Conservation (phyloP, 2,888 invertebrate genomes). For the Tortrix viridana region DNA sequence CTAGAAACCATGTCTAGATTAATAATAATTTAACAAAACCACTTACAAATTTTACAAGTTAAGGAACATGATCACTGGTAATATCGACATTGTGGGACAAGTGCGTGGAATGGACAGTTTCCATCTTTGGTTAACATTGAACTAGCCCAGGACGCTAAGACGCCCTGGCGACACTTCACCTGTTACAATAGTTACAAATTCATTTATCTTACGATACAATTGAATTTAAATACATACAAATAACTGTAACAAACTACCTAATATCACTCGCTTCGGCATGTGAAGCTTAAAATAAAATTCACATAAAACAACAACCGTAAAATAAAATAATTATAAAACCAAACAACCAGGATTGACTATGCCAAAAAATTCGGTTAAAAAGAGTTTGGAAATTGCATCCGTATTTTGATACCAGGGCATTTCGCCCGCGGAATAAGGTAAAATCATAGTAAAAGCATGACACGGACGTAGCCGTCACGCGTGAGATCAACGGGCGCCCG, state of each 20-base stretch:
- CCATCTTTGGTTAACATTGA: slow-evolving; percentile 78
- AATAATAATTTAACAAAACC: slow-evolving; percentile 57
- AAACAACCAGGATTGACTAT: slow-evolving; percentile 63
- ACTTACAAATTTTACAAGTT: slow-evolving; percentile 57
- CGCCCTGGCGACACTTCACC: neutral
- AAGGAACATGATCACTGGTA: slow-evolving; percentile 61
- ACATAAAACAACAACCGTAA: slow-evolving; percentile 77
- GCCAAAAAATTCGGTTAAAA: slow-evolving; percentile 56
- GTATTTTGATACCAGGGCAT: slow-evolving; percentile 8
- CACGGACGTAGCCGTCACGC: slow-evolving; percentile 14
- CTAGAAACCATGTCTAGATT: slow-evolving; percentile 76
- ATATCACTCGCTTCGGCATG: slow-evolving; percentile 72
- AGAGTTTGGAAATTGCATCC: slow-evolving; percentile 27
- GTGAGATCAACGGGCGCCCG: slow-evolving; percentile 35
- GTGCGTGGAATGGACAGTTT: slow-evolving; percentile 66
- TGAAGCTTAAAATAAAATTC: slow-evolving; percentile 77
- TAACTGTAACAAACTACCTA: slow-evolving; percentile 70
- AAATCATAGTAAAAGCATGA: slow-evolving; percentile 21
- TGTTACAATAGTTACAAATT: slow-evolving; percentile 42
- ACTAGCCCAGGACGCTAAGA: slow-evolving; percentile 48
- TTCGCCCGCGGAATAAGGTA: slow-evolving; percentile 9
- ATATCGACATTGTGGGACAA: slow-evolving; percentile 46
- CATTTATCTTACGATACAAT: slow-evolving; percentile 44
- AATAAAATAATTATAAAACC: slow-evolving; percentile 75
- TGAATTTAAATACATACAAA: slow-evolving; percentile 52